These are phyloP conservation scores for Psittacula cyanocephala DNA, from an alignment of 2,113 vertebrate species.

Conservation along the genomic window DNA sequence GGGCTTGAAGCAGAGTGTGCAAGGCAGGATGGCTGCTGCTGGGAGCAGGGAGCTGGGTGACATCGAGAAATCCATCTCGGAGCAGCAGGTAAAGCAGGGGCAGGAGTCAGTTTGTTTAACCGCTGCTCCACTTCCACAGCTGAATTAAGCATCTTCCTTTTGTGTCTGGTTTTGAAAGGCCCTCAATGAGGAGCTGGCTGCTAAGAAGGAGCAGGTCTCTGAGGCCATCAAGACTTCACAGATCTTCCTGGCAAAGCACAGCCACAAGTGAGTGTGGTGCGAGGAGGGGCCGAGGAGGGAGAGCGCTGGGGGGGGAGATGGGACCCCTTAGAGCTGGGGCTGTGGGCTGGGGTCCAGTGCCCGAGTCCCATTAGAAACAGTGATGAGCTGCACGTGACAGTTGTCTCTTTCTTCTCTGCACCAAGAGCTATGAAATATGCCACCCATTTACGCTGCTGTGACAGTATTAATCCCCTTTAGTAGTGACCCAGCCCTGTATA, in stretches of 20 bases:
- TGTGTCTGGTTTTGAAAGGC: constrained; percentile 69
- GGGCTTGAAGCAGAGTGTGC: constrained; percentile 77
- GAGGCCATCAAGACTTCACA: constrained; percentile 91
- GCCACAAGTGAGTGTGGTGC: constrained; percentile 86
- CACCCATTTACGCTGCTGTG: not conserved
- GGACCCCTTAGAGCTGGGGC: not conserved
- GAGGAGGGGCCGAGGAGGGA: not conserved
- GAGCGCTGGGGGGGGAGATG: not conserved
- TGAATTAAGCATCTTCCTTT: not conserved
- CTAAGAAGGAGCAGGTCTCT: constrained; percentile 88
- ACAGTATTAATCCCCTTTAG: not conserved
- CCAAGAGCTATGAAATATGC: not conserved
- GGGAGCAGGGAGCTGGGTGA: constrained; percentile 68
- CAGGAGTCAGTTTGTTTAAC: fast-evolving
- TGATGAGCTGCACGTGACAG: fast-evolving
- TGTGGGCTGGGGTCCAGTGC: not conserved
- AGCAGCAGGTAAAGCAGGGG: constrained; percentile 83
- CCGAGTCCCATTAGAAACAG: not conserved
- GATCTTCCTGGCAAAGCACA: constrained; percentile 93
- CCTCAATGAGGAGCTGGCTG: constrained; percentile 85
- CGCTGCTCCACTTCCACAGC: not conserved
- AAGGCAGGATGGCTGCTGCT: constrained; percentile 56
- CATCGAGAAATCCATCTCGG: constrained; percentile 85
- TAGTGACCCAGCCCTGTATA: fast-evolving
- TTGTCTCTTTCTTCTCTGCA: not conserved